These are phyloP conservation scores for Gephyroberyx darwinii DNA, from an alignment of 2,797 vertebrate genomes.

Conservation along the genomic window DNA sequence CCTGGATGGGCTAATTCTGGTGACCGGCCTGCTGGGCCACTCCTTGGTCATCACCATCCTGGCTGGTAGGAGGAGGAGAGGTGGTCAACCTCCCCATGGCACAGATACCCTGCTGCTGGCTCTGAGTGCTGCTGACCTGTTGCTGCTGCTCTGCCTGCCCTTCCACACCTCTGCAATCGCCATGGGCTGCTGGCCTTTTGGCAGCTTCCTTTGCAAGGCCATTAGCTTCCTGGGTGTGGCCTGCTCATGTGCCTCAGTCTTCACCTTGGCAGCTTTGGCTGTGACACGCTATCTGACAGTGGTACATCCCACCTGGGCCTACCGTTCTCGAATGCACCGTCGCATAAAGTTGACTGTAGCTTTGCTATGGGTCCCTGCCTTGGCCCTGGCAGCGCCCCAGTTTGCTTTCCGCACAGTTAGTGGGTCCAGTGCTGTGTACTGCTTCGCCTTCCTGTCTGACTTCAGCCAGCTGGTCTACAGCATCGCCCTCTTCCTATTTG, in stretches of 20 bases:
- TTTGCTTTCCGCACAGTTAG: slow-evolving; percentile 77
- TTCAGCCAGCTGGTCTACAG: slow-evolving; percentile 81
- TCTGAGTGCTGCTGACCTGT: slow-evolving; percentile 79
- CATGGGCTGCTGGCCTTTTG: slow-evolving; percentile 82
- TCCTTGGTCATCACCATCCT: slow-evolving; percentile 78
- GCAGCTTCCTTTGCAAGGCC: slow-evolving; percentile 78
- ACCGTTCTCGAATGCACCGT: slow-evolving; percentile 65
- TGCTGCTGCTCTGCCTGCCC: slow-evolving; percentile 80
- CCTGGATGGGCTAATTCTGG: slow-evolving; percentile 79
- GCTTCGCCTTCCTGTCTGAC: slow-evolving; percentile 82
- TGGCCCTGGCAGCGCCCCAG: slow-evolving; percentile 79
- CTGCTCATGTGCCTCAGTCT: slow-evolving; percentile 79
- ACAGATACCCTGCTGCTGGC: slow-evolving; percentile 81
- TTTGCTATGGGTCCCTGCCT: slow-evolving; percentile 79
- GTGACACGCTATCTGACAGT: slow-evolving; percentile 82
- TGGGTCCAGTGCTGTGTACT: slow-evolving; percentile 59
- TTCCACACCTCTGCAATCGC: slow-evolving; percentile 83
- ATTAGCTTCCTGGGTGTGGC: slow-evolving; percentile 83
- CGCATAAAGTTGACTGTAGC: slow-evolving; percentile 60
- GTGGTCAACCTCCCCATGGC: slow-evolving; percentile 64
- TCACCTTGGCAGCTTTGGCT: slow-evolving; percentile 81
- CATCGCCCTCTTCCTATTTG: slow-evolving; percentile 77
- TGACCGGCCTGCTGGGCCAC: slow-evolving; percentile 80
- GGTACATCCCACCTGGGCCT: slow-evolving; percentile 79
- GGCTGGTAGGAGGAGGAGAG: slow-evolving; percentile 64